Conservation (phyloP, 2,113 vertebrate genomes). For the Pardalotus punctatus region DNA sequence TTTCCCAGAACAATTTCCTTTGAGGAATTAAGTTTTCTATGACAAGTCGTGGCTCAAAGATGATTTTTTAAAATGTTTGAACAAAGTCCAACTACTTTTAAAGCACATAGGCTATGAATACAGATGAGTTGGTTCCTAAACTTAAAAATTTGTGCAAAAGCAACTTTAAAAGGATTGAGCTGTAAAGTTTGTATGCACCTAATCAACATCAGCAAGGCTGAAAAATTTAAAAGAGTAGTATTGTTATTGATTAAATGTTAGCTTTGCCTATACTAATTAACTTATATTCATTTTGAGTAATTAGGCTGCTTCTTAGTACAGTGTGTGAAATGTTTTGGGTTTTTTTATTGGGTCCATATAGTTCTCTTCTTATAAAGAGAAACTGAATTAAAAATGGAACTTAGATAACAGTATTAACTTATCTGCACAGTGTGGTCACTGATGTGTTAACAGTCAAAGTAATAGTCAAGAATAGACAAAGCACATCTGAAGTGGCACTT, state of each 20-base stretch:
- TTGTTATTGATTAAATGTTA: not conserved
- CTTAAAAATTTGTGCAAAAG: not conserved
- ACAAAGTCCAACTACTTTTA: slow-evolving; percentile 17
- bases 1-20: slow-evolving; percentile 18
- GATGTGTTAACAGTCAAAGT: not conserved
- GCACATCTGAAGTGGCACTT: not conserved
- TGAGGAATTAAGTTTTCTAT: slow-evolving; percentile 9
- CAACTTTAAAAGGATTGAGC: not conserved
- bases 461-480: not conserved
- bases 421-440: not conserved
- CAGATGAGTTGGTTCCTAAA: not conserved
- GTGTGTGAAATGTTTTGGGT: not conserved
- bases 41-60: not conserved
- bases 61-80: slow-evolving; percentile 14
- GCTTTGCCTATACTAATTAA: not conserved
- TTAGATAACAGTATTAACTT: not conserved
- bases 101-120: not conserved
- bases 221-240: not conserved
- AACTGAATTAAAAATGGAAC: not conserved
- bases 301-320: not conserved
- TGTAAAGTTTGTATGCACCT: not conserved
- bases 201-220: not conserved
- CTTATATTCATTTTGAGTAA: not conserved
- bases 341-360: not conserved
- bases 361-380: not conserved